Percentiles rank a stretch among this genome's conserved stretches.
Conservation (phyloP, 1,140 invertebrate species). For the Muscidifurax raptorellus region DNA sequence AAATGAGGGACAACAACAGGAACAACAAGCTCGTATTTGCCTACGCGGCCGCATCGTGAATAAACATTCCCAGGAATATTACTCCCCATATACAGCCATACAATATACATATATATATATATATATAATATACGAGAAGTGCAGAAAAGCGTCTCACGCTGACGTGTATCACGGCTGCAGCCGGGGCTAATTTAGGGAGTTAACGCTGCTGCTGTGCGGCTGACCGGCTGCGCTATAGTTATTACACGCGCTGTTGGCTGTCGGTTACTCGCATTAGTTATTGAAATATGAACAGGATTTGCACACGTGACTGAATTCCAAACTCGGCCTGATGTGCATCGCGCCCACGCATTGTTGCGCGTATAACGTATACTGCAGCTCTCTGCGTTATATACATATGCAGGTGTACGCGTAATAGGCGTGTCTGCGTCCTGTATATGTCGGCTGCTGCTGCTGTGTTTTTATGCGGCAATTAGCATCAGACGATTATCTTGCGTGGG, state of each 20-base stretch:
- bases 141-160: background rate
- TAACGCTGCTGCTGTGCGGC: slow-evolving; percentile 26
- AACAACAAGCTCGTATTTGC: background rate
- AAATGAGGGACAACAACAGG: background rate
- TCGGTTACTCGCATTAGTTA: background rate
- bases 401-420: too few relatives aligned
- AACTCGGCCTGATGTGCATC: background rate
- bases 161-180: background rate
- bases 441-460: too few relatives aligned
- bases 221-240: background rate
- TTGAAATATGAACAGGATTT: slow-evolving; percentile 28
- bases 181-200: slow-evolving; percentile 6
- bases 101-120: background rate
- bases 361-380: background rate
- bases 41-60: too few relatives aligned
- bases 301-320: slow-evolving; percentile 2
- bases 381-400: background rate
- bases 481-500: too few relatives aligned
- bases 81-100: too few relatives aligned
- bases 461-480: too few relatives aligned
- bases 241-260: background rate
- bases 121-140: too few relatives aligned
- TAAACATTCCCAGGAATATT: too few relatives aligned
- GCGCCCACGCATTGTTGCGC: background rate
- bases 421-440: too few relatives aligned